Base-by-base conservation (phyloP, 2,113 vertebrate genomes). In the Vulpes vulpes region DNA sequence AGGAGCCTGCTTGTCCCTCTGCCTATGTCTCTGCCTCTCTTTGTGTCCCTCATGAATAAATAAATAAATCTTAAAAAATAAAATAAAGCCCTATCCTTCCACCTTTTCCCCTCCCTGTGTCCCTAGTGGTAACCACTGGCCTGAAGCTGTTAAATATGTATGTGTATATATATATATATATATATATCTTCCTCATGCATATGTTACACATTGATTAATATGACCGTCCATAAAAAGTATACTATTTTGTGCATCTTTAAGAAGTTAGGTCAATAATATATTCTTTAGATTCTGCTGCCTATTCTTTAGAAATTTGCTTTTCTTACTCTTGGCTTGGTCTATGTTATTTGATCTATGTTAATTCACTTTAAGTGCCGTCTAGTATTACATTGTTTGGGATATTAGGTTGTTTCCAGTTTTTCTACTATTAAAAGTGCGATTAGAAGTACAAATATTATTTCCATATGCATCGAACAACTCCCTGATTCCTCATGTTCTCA, bases 381-480 rank as follows among this genome's bases (percentile, higher is more conserved):
- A 80, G 9, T 89, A 67, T 83, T 84, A 30, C 20, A 43, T 53
- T 91, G 14, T 94, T 90, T 89, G 32, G 11, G 92, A 51, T 94
- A 60, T 86, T 81, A 53, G 35, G 3, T 89, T 49, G 20, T 65
- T 87, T 87, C 32, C 38, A 85, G 71, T 55, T 92, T 90, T 93
- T 64, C 22, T 59, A 57, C 22, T 91, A 62, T 76, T 67, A 53
- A 30, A 76, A 85, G 78, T 92, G 35, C 59, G 94, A 19, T 64
- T 94, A 87, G 79, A 92, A 92, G 43, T 95, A 80, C 53, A 96
- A 79, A 67, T 95, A 73, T 16, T 51, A 85, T 94, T 91, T 89
- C 76, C 57, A 10, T 59, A 67, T 67, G 69, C 27, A 62, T 81
- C 89, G 51, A 91, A 16, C 35, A 27, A 62, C 5, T 89, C 20